phyloP scores from a whole-genome alignment of 2,888 invertebrate genomes.

The Lasioglossum marginatum region DNA sequence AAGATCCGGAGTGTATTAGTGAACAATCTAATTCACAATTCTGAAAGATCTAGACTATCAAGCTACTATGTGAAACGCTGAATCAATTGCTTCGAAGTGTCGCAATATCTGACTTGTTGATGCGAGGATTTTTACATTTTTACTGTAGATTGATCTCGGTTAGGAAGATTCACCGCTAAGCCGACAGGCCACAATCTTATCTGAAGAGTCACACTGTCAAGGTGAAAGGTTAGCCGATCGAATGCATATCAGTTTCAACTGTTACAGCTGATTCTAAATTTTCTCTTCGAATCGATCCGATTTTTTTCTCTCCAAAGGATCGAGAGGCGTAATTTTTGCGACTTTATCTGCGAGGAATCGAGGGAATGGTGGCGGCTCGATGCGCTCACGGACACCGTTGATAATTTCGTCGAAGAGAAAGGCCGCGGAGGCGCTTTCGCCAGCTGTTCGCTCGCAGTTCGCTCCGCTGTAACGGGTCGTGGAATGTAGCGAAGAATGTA shows the following conservation, averaged over 20 bases:
- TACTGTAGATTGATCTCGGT: too few species aligned
- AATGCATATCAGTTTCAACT: neutral
- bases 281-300: neutral
- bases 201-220: constrained; percentile 45
- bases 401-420: constrained; percentile 68
- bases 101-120: neutral
- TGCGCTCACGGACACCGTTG: constrained; percentile 34
- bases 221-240: constrained; percentile 9
- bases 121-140: neutral
- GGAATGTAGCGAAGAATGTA: constrained; percentile 36
- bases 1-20: too few species aligned
- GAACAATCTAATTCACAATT: neutral
- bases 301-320: neutral
- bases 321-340: neutral
- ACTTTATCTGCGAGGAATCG: constrained; percentile 22
- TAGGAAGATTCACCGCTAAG: neutral
- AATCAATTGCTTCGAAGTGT: neutral
- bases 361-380: constrained; percentile 28
- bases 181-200: constrained; percentile 46
- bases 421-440: constrained; percentile 68
- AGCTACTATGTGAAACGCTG: neutral
- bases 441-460: constrained; percentile 40
- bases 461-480: constrained; percentile 46
- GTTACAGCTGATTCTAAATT: neutral
- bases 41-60: neutral